Evolutionary conservation across 2,888 invertebrate species (phyloP).

Genomic region (Amiota minor): DNA sequence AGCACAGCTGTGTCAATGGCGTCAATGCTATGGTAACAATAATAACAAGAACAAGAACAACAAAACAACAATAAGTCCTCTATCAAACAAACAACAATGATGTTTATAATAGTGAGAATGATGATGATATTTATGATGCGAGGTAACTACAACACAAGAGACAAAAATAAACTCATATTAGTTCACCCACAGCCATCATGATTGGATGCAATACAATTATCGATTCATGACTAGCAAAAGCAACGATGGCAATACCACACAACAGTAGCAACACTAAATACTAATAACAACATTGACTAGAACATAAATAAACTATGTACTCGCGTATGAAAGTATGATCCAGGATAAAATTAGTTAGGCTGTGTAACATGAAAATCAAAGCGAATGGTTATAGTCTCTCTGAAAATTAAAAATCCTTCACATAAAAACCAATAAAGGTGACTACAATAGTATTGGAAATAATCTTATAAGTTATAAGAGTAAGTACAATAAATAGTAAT

Average conservation of each 20-base stretch:
- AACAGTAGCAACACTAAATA: not conserved
- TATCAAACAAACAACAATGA: not conserved
- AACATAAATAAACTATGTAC: too few relatives aligned
- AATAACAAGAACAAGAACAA: conserved; percentile 1
- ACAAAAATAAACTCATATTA: not conserved
- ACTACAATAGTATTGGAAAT: too few relatives aligned
- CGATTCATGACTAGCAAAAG: conserved; percentile 17
- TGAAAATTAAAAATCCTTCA: too few relatives aligned
- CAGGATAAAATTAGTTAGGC: too few relatives aligned
- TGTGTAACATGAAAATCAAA: too few relatives aligned
- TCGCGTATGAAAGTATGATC: too few relatives aligned
- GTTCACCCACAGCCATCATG: not conserved
- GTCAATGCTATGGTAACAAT: not conserved
- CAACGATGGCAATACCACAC: not conserved
- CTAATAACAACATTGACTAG: conserved; percentile 13
- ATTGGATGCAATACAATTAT: conserved; percentile 19
- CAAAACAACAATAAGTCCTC: not conserved
- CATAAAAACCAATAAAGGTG: too few relatives aligned
- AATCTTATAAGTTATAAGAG: too few relatives aligned
- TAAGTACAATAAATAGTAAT: too few relatives aligned
- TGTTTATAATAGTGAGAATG: not conserved
- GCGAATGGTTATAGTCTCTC: too few relatives aligned
- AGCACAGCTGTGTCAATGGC: not conserved
- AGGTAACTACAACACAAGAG: too few relatives aligned
- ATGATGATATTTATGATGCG: too few relatives aligned